Base-by-base conservation (phyloP, 2,797 vertebrate species). In the Lithobates sylvaticus region DNA sequence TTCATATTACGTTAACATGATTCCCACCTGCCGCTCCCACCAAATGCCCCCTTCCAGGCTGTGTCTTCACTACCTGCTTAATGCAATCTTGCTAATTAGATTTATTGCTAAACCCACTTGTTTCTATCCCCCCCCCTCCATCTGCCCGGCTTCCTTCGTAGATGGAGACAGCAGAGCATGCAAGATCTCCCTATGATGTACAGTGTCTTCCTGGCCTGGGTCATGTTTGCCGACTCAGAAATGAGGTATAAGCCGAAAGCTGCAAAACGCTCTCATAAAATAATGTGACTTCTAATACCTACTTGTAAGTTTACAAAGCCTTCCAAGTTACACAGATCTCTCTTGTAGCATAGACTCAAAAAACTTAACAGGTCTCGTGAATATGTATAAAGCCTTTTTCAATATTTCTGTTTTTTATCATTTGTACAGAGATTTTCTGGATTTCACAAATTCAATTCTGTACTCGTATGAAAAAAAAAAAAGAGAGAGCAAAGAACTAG, bases 251-350 rank as follows among this genome's bases (percentile, higher is more conserved):
- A 6, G 21, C 26, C 6, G 47, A 71, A n/a, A 58, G 44, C 69
- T 39, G 69, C 65, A 80, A 80, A 80, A 58, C 68, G 61, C 2
- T 70, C 65, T 54, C 78, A 70, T 69, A 80, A 80, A 80, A 80
- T 27, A 50, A 80, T 54, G 42, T 10, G 78, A 13, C 42, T 71
- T 54, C 29, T 81, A 80, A 81, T 71, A 81, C 58, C 47, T 81
- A 80, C 70, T 69, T 70, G 70, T 71, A 32, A 58, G 29, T 34
- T 58, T 58, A 58, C 68, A 54, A 71, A 58, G 79, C 44, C 70
- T 36, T 34, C 65, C 27, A 39, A 70, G 44, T 80, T 44, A n/a
- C 47, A 16, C 1, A 27, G 68, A 34, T 70, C 42, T 70, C 42
- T 70, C 64, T 7, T 15, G 65, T 70, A 29, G 27, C 27, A 7